phyloP scores from a whole-genome alignment of 2,888 invertebrate species.

The Cybosia mesomella region DNA sequence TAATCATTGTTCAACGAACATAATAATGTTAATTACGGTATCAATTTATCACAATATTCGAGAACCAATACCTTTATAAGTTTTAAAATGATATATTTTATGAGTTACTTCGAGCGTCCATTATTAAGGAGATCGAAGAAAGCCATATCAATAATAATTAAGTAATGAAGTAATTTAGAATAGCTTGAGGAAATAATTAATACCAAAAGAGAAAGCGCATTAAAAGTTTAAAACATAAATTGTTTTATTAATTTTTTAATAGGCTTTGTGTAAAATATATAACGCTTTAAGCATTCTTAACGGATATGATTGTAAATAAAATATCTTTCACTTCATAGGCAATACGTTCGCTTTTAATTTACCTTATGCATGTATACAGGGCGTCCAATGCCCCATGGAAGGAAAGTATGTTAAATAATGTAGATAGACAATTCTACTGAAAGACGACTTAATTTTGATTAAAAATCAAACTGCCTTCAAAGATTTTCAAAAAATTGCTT shows the following conservation, averaged over 20 bases:
- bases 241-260: background rate
- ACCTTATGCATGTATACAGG: no score
- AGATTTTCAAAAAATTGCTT: no score
- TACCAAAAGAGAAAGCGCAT: background rate
- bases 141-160: slow-evolving; percentile 1
- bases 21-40: background rate
- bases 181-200: background rate
- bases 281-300: background rate
- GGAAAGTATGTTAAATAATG: no score
- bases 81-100: background rate
- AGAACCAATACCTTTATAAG: background rate
- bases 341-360: background rate
- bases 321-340: background rate
- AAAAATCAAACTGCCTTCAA: no score
- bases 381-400: no score
- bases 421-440: no score
- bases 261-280: background rate
- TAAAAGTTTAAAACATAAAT: background rate
- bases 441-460: no score
- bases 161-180: slow-evolving; percentile 9
- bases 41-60: background rate
- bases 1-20: background rate
- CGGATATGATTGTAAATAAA: background rate
- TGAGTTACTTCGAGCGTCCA: background rate
- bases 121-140: background rate